These are phyloP conservation scores for Triplophysa bombifrons DNA, from an alignment of 2,797 vertebrate genomes.

Conservation along the genomic window DNA sequence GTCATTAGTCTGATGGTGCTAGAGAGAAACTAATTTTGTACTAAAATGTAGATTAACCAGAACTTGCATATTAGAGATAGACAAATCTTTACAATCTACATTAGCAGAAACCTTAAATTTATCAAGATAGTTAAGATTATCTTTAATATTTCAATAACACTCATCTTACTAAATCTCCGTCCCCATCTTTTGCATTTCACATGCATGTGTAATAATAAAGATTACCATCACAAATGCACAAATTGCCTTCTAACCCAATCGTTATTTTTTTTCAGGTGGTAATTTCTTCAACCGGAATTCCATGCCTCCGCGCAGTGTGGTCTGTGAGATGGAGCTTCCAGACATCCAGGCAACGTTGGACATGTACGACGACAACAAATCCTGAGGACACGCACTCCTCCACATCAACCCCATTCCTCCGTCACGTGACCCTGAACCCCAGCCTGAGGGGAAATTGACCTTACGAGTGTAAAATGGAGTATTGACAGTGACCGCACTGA, in stretches of 20 bases:
- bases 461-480: constrained; percentile 28
- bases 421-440: constrained; percentile 10
- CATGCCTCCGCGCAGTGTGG: constrained; percentile 84
- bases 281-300: constrained; percentile 91
- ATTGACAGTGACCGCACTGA: constrained; percentile 39
- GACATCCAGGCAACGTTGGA: constrained; percentile 90
- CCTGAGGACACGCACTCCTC: constrained; percentile 77
- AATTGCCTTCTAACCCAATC: neutral
- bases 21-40: constrained; percentile 9
- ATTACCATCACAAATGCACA: neutral
- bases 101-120: neutral
- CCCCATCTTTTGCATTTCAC: neutral
- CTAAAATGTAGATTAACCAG: constrained; percentile 9
- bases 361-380: constrained; percentile 94
- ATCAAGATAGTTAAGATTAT: neutral
- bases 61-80: neutral
- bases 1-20: neutral
- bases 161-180: neutral
- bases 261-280: constrained; percentile 72
- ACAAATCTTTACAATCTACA: neutral
- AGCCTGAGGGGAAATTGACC: constrained; percentile 15
- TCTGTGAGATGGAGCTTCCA: constrained; percentile 91
- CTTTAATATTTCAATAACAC: too few relatives aligned
- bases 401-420: constrained; percentile 23
- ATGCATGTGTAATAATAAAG: neutral